Evolutionary conservation across 2,113 vertebrate species (phyloP), one percentile per base, ranked within the genome.

Genomic region (Macrotus californicus): DNA sequence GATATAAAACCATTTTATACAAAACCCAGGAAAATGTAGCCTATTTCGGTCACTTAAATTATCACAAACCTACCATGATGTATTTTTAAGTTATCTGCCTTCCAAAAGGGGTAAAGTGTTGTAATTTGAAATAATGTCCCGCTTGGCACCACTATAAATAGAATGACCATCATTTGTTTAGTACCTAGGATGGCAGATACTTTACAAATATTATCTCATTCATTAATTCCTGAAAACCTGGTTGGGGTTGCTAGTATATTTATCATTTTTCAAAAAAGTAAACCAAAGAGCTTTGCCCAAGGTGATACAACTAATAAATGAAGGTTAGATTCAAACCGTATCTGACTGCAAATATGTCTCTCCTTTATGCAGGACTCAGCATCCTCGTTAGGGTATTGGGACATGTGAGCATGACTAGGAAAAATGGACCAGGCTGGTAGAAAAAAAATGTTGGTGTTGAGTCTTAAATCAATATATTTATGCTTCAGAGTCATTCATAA

Each of bases 401-500:
- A 76, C 3, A 14, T 21, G 16, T 72, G 52, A 87, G 41, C 24
- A 46, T 66, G 52, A 76, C 61, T 48, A 75, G 73, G 12, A 76
- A 77, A 90, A 88, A 66, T 39, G 24, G 39, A 5, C 41, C 22
- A 41, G 8, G 7, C 39, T 90, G 41, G 46, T 56, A 41, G 39
- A 52, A 94, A 85, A 48, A 61, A 13, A 61, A 59, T 59, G 31
- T 21, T 85, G 16, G 5, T 26, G 36, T 70, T 81, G 43, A 87
- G 94, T 92, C 26, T 93, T 92, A 90, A 96, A 70, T 75, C 67
- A 79, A 66, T 69, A 34, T 89, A 91, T 85, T 90, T 87, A 75
- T 92, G 95, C 89, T 81, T 84, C n/a, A 73, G n/a, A 75, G n/a
- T 82, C 66, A 89, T 89, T 94, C 75, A 92, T 94, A 86, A 4